Evolutionary conservation across 2,888 invertebrate species (phyloP).

Genomic region (Apodemia duryi): DNA sequence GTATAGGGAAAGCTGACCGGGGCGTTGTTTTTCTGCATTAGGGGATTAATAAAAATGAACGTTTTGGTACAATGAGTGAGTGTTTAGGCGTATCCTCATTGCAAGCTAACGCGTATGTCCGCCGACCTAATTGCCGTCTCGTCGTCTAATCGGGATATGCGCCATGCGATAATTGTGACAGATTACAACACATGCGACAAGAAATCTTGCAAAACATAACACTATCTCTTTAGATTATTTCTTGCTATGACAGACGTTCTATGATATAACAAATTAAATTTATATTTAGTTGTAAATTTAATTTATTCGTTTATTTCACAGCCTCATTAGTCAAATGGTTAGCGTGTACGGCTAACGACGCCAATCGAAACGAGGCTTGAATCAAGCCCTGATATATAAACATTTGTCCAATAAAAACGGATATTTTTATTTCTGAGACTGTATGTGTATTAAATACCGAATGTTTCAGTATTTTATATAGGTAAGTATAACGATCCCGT

Average conservation of each 20-base stretch:
- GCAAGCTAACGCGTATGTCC: slow-evolving; percentile 75
- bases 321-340: no score
- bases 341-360: no score
- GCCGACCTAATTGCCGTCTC: slow-evolving; percentile 76
- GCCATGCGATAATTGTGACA: slow-evolving; percentile 75
- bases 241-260: neutral
- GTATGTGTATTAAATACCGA: no score
- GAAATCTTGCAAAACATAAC: slow-evolving; percentile 27
- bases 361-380: no score
- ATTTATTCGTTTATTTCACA: neutral
- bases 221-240: neutral
- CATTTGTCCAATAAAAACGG: no score
- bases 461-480: no score
- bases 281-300: neutral
- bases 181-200: slow-evolving; percentile 40
- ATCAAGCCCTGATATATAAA: no score
- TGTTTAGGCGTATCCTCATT: slow-evolving; percentile 78
- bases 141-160: slow-evolving; percentile 77
- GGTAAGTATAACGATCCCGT: no score
- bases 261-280: no score
- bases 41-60: slow-evolving; percentile 38
- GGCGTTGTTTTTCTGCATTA: slow-evolving; percentile 47
- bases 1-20: slow-evolving; percentile 47
- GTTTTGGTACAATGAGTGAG: slow-evolving; percentile 57
- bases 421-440: no score